A percentile compares a stretch with the other conserved stretches of the same genome.
Evolutionary conservation across 1,140 invertebrate genomes (phyloP).

Genomic region (Drosophila hydei): DNA sequence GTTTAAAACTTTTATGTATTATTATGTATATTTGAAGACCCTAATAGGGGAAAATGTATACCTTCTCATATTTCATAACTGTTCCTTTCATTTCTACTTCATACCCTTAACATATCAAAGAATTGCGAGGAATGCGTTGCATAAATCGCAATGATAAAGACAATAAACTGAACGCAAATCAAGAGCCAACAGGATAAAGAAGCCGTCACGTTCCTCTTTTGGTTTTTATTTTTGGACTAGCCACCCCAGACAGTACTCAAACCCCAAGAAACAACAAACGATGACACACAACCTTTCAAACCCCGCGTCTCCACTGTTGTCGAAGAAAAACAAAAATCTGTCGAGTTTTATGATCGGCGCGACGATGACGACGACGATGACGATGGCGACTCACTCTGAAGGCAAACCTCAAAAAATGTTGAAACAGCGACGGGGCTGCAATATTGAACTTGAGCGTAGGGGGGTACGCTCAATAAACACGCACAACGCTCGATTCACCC

Average conservation of each 20-base stretch:
- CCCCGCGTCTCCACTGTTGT: not conserved
- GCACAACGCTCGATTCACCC: constrained; percentile 2
- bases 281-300: constrained; percentile 27
- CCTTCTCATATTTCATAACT: no score
- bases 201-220: not conserved
- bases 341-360: constrained; percentile 64
- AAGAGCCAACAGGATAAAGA: constrained; percentile 23
- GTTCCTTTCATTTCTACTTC: not conserved
- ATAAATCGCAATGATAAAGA: constrained; percentile 40
- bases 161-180: constrained; percentile 41
- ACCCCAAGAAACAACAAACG: constrained; percentile 3
- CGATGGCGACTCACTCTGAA: constrained; percentile 13
- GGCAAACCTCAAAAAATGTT: constrained; percentile 44
- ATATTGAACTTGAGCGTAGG: constrained; percentile 23
- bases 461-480: constrained; percentile 36
- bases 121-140: constrained; percentile 5
- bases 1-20: no score
- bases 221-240: not conserved
- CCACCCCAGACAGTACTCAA: constrained; percentile 16
- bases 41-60: no score
- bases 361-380: constrained; percentile 3
- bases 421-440: constrained; percentile 61
- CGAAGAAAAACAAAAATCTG: constrained; percentile 47
- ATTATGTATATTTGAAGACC: no score
- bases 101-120: not conserved